A percentile compares a stretch with the other conserved stretches of the same genome.
These are phyloP conservation scores for Tridacna gigas DNA, from an alignment of 2,888 invertebrate genomes.

Conservation along the genomic window DNA sequence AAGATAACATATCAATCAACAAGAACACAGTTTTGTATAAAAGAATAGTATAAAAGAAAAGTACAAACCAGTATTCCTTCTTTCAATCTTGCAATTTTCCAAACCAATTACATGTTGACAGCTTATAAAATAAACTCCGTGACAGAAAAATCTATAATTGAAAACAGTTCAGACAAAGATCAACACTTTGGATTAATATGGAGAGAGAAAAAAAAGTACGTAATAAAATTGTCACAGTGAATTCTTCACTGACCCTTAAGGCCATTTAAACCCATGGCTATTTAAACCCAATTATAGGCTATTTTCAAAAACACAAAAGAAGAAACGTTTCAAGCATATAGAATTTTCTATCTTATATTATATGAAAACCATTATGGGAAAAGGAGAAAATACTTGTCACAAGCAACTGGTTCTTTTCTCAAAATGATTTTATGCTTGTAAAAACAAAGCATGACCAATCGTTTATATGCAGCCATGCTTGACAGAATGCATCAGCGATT, in stretches of 20 bases:
- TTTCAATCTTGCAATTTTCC: not conserved
- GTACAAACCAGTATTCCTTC: not conserved
- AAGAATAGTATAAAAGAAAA: not conserved
- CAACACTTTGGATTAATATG: not conserved
- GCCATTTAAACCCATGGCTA: not conserved
- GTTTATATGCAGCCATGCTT: too few species aligned
- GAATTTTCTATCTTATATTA: too few species aligned
- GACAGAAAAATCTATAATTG: not conserved
- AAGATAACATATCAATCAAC: too few species aligned
- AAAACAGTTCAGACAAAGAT: not conserved
- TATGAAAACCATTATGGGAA: too few species aligned
- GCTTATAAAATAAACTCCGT: not conserved
- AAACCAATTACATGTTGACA: not conserved
- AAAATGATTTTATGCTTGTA: too few species aligned
- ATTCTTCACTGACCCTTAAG: too few species aligned
- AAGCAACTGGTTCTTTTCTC: too few species aligned
- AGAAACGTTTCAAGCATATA: not conserved
- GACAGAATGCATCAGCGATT: too few species aligned
- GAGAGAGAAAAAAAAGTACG: not conserved
- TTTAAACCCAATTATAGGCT: not conserved
- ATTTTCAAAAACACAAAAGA: not conserved
- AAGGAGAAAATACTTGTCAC: too few species aligned
- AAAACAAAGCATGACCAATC: too few species aligned
- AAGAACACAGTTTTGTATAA: too few species aligned
- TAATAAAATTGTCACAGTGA: too few species aligned